Percentiles rank a stretch among this genome's conserved stretches.
Conservation (phyloP, 92 coral and sea anemone genomes). For the Epizoanthus fatuus region DNA sequence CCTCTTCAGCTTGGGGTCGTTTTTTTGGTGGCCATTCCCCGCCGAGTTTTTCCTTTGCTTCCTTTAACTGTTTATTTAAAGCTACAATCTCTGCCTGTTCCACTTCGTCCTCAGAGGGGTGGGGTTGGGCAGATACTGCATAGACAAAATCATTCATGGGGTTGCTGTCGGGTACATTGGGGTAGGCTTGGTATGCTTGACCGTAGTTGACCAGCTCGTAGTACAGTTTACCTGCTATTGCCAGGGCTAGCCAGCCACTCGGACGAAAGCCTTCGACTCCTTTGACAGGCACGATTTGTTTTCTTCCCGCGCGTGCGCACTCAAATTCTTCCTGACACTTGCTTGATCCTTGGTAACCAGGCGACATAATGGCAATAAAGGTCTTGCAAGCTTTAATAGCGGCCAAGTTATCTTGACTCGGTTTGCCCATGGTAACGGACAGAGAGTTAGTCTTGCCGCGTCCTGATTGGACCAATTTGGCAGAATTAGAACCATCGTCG, state of each 20-base stretch:
- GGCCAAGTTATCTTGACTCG: constrained; percentile 41
- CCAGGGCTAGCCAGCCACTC: constrained; percentile 80
- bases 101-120: constrained; percentile 75
- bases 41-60: constrained; percentile 58
- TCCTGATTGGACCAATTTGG: constrained; percentile 61
- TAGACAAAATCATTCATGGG: constrained; percentile 87
- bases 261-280: constrained; percentile 76
- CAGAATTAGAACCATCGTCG: constrained; percentile 67
- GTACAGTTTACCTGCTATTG: constrained; percentile 84
- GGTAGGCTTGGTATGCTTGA: constrained; percentile 70
- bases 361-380: constrained; percentile 76
- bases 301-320: constrained; percentile 69
- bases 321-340: constrained; percentile 78
- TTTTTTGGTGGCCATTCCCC: constrained; percentile 78
- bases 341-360: constrained; percentile 67
- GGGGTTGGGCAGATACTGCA: constrained; percentile 71
- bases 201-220: constrained; percentile 65
- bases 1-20: constrained; percentile 59
- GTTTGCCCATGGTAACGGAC: constrained; percentile 61
- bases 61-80: constrained; percentile 69
- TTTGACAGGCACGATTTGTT: constrained; percentile 81
- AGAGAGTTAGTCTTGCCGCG: constrained; percentile 62
- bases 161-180: constrained; percentile 77
- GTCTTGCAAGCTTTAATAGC: constrained; percentile 71
- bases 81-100: constrained; percentile 78